Evolutionary conservation across 1,140 invertebrate species (phyloP).

Genomic region (Trichonephila clavata): DNA sequence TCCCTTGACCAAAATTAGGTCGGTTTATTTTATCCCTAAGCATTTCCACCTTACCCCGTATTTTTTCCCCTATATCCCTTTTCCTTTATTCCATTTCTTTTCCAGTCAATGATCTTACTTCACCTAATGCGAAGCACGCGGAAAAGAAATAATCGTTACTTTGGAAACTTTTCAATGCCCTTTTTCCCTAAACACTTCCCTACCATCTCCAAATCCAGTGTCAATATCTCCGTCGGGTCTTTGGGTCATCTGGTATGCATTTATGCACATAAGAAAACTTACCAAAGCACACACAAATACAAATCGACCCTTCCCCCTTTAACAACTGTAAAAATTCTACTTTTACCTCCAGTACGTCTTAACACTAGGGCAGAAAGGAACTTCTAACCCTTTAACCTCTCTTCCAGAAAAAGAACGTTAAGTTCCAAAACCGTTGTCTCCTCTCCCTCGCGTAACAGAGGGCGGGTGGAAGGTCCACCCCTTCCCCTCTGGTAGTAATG

Average conservation of each 20-base stretch:
- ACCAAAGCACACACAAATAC: constrained; percentile 49
- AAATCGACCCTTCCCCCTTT: constrained; percentile 63
- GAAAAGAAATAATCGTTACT: constrained; percentile 76
- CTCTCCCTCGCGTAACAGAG: constrained; percentile 25
- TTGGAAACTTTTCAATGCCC: constrained; percentile 75
- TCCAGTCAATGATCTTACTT: constrained; percentile 62
- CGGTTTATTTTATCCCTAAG: constrained; percentile 55
- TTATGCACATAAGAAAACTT: constrained; percentile 69
- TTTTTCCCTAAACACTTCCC: background rate
- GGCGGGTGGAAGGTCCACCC: background rate
- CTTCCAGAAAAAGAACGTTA: constrained; percentile 58
- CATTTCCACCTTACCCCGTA: background rate
- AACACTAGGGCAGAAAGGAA: background rate
- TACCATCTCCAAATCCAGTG: constrained; percentile 53
- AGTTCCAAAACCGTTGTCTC: constrained; percentile 54
- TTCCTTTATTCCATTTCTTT: constrained; percentile 5
- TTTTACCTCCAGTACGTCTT: constrained; percentile 42
- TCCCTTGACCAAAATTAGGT: constrained; percentile 61
- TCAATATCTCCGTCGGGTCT: constrained; percentile 62
- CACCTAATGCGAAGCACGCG: constrained; percentile 61
- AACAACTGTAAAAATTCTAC: constrained; percentile 71
- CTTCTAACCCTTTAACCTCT: constrained; percentile 73
- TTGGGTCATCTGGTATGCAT: constrained; percentile 75
- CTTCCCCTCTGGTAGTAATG: constrained; percentile 55
- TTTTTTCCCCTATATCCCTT: background rate